Conservation (phyloP, 1,140 invertebrate species). For the Tenebrio molitor region DNA sequence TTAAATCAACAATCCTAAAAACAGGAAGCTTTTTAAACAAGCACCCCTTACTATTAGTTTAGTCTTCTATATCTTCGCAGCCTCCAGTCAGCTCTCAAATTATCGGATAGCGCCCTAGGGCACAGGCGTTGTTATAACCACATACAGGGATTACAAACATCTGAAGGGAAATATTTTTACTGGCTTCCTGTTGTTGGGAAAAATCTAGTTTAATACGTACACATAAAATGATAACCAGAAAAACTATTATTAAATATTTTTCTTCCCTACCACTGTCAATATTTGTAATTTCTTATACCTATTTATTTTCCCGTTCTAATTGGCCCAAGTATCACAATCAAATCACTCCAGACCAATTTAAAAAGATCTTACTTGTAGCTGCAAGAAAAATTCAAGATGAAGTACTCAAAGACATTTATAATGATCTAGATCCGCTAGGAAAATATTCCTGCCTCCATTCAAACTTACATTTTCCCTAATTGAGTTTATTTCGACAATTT, state of each 20-base stretch:
- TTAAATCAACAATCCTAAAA: conserved; percentile 28
- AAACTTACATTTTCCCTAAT: conserved; percentile 6
- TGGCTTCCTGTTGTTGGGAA: neutral
- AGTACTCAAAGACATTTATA: conserved; percentile 20
- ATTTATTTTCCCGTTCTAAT: too few species aligned
- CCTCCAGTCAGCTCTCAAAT: conserved; percentile 28
- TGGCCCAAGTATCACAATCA: too few species aligned
- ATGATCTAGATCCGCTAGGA: neutral
- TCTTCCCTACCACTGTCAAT: too few species aligned
- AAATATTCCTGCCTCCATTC: neutral
- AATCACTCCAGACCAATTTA: too few species aligned
- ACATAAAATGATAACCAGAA: too few species aligned
- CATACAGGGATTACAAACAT: conserved; percentile 30
- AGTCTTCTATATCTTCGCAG: conserved; percentile 23
- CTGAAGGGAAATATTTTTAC: conserved; percentile 31
- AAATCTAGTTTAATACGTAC: too few species aligned
- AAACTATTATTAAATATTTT: too few species aligned
- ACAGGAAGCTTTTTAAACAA: conserved; percentile 15
- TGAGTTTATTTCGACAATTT: conserved; percentile 12
- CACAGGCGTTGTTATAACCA: conserved; percentile 27
- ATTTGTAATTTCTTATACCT: too few species aligned
- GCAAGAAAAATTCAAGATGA: neutral
- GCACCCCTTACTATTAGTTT: conserved; percentile 25
- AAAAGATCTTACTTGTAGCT: neutral
- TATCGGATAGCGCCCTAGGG: conserved; percentile 26